phyloP scores from a whole-genome alignment of 2,888 invertebrate genomes.

The Epirrita christyi region DNA sequence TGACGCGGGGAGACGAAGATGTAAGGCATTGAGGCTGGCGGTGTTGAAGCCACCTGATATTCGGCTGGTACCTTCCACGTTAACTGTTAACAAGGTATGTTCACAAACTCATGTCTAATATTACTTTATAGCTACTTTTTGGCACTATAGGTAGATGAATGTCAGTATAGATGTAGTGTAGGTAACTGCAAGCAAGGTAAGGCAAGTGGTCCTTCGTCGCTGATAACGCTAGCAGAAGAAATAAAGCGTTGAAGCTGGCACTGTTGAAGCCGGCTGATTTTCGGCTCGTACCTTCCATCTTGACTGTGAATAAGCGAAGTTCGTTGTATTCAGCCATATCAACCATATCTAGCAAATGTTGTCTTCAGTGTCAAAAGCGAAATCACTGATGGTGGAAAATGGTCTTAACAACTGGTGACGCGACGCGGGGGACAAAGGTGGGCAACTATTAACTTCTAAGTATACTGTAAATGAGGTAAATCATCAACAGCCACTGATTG shows the following conservation, averaged over 20 bases:
- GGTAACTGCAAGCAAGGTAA: too few relatives aligned
- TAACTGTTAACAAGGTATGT: slow-evolving; percentile 88
- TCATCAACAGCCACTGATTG: too few relatives aligned
- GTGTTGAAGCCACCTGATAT: slow-evolving; percentile 87
- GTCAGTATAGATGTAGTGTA: too few relatives aligned
- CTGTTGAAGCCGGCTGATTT: slow-evolving; percentile 87
- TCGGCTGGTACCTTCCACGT: slow-evolving; percentile 88
- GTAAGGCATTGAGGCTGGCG: slow-evolving; percentile 86
- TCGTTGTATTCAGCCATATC: neutral
- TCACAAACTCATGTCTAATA: neutral
- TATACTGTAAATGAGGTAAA: too few relatives aligned
- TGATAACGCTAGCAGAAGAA: slow-evolving; percentile 88
- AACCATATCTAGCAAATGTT: too few relatives aligned
- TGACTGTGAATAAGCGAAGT: slow-evolving; percentile 88
- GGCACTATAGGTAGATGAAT: too few relatives aligned
- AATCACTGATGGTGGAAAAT: too few relatives aligned
- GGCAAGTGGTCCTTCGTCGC: slow-evolving; percentile 93
- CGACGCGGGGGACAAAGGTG: too few relatives aligned
- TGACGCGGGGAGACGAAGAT: slow-evolving; percentile 88
- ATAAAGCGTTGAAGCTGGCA: slow-evolving; percentile 86
- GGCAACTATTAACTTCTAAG: too few relatives aligned
- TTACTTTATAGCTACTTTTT: too few relatives aligned
- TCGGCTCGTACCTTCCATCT: slow-evolving; percentile 88
- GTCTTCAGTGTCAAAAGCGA: too few relatives aligned
- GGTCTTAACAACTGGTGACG: too few relatives aligned